Conservation (phyloP, 2,888 invertebrate species). For the Dolomedes plantarius region DNA sequence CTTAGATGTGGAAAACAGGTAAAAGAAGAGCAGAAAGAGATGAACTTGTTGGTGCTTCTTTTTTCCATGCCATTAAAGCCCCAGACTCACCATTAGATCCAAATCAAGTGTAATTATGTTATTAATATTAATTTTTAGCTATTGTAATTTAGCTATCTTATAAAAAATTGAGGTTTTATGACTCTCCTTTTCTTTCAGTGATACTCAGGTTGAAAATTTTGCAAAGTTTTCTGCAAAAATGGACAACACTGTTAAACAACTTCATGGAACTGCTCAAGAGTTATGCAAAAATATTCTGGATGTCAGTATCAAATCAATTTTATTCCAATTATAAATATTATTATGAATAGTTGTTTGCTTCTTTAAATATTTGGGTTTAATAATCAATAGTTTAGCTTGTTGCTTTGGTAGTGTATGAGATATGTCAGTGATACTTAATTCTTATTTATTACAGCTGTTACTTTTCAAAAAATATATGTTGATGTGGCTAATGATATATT, state of each 20-base stretch:
- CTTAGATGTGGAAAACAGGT: constrained; percentile 91
- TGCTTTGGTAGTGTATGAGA: too few relatives aligned
- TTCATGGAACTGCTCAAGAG: constrained; percentile 87
- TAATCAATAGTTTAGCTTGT: too few relatives aligned
- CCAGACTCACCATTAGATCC: constrained; percentile 85
- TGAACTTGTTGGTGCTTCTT: constrained; percentile 90
- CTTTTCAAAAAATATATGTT: too few relatives aligned
- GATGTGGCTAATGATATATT: too few relatives aligned
- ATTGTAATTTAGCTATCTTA: too few relatives aligned
- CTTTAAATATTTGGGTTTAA: too few relatives aligned
- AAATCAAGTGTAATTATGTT: constrained; percentile 78
- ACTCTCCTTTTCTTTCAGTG: constrained; percentile 76
- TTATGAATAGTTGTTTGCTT: too few relatives aligned
- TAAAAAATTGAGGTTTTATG: too few relatives aligned
- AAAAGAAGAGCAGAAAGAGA: constrained; percentile 97
- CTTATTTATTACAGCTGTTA: too few relatives aligned
- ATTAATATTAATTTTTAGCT: too few relatives aligned
- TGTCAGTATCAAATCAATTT: constrained; percentile 78
- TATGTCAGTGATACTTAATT: too few relatives aligned
- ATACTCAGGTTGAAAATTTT: constrained; percentile 89
- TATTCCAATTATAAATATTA: too few relatives aligned
- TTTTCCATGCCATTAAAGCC: constrained; percentile 91
- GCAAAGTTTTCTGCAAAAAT: constrained; percentile 88
- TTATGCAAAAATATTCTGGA: constrained; percentile 91
- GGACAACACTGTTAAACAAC: constrained; percentile 91